Conservation (phyloP, 2,113 vertebrate species). For the Catagonus wagneri region DNA sequence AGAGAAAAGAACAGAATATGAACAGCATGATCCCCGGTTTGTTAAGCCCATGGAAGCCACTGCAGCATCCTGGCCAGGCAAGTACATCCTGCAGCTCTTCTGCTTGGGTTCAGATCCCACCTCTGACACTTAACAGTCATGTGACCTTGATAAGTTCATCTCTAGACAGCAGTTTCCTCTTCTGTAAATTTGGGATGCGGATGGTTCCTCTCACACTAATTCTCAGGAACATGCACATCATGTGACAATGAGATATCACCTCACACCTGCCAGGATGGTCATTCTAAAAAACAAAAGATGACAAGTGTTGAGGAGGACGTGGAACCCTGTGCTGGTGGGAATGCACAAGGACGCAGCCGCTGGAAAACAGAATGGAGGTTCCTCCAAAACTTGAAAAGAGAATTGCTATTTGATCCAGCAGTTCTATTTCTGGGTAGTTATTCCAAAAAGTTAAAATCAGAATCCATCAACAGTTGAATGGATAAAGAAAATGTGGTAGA, state of each 20-base stretch:
- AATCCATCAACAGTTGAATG: too few relatives aligned
- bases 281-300: neutral
- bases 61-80: rapidly evolving
- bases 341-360: too few relatives aligned
- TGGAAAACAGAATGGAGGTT: neutral
- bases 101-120: neutral
- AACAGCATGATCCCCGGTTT: neutral
- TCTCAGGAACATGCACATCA: neutral
- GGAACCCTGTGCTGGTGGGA: neutral
- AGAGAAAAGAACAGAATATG: neutral
- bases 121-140: neutral
- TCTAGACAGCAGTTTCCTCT: neutral
- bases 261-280: neutral
- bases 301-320: neutral
- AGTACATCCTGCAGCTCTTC: neutral
- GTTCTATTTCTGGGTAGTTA: too few relatives aligned
- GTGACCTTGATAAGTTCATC: neutral
- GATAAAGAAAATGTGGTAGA: too few relatives aligned
- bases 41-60: neutral
- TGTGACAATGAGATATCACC: neutral
- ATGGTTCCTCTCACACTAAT: neutral
- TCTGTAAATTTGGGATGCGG: neutral
- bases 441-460: too few relatives aligned
- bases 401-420: neutral
- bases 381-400: neutral